Evolutionary conservation across 2,797 vertebrate species (phyloP).

Genomic region (Micrastur ruficollis): DNA sequence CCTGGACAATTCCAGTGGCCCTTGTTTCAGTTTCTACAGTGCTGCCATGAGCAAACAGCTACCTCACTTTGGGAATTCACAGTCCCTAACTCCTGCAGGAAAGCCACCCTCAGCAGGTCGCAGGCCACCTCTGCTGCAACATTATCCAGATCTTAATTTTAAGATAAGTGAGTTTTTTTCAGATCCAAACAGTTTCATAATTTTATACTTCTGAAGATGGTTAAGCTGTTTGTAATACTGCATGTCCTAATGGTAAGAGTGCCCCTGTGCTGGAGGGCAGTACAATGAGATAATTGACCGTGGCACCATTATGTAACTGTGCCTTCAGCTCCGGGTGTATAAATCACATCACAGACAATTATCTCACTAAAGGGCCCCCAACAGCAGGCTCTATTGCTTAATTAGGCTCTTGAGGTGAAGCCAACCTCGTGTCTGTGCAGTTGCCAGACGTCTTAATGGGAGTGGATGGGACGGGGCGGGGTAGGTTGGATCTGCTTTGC

Average conservation of each 20-base stretch:
- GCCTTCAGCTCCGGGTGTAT: slow-evolving; percentile 19
- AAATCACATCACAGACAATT: slow-evolving; percentile 61
- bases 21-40: neutral
- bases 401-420: slow-evolving; percentile 37
- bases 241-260: neutral
- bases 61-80: neutral
- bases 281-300: slow-evolving; percentile 51
- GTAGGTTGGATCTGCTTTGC: neutral
- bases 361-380: slow-evolving; percentile 49
- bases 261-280: neutral
- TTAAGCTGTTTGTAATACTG: slow-evolving; percentile 32
- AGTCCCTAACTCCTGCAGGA: neutral
- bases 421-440: neutral
- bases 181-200: neutral
- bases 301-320: slow-evolving; percentile 20
- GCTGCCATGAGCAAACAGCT: neutral
- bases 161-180: neutral
- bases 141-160: neutral
- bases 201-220: neutral
- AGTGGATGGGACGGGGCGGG: neutral
- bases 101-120: neutral
- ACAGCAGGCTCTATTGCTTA: slow-evolving; percentile 43
- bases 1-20: neutral
- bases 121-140: neutral
- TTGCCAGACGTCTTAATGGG: neutral